Evolutionary conservation across 2,113 vertebrate species (phyloP).

Genomic region (Otus sunia): DNA sequence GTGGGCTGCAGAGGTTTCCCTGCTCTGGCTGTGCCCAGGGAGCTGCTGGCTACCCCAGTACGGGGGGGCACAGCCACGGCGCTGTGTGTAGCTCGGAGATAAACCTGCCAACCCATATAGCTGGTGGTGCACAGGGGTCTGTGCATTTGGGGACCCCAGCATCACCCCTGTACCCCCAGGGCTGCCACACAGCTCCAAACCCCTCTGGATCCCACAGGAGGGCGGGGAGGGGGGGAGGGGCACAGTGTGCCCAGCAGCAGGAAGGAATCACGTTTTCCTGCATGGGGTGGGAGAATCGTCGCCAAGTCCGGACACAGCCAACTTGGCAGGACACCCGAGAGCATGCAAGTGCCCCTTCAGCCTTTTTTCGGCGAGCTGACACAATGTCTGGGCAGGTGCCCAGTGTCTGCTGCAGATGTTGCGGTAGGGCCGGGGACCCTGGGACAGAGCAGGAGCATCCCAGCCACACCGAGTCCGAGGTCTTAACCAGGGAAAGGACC

Average conservation of each 20-base stretch:
- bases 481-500: background rate
- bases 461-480: accelerated
- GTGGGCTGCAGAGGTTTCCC: background rate
- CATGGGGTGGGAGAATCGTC: accelerated
- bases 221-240: no score
- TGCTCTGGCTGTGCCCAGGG: background rate
- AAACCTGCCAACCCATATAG: accelerated
- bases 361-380: background rate
- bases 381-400: background rate
- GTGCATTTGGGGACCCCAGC: accelerated
- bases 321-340: background rate
- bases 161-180: accelerated
- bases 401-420: background rate
- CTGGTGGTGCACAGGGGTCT: accelerated
- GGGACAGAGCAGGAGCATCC: background rate
- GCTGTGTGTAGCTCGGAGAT: accelerated
- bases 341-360: background rate
- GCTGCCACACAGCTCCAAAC: background rate
- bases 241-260: background rate
- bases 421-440: background rate
- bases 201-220: background rate
- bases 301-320: background rate
- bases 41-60: background rate
- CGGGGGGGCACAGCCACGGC: accelerated
- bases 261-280: background rate